Percentiles rank a stretch among this genome's conserved stretches.
Conservation (phyloP, 2,113 vertebrate genomes). For the Dipodomys spectabilis region DNA sequence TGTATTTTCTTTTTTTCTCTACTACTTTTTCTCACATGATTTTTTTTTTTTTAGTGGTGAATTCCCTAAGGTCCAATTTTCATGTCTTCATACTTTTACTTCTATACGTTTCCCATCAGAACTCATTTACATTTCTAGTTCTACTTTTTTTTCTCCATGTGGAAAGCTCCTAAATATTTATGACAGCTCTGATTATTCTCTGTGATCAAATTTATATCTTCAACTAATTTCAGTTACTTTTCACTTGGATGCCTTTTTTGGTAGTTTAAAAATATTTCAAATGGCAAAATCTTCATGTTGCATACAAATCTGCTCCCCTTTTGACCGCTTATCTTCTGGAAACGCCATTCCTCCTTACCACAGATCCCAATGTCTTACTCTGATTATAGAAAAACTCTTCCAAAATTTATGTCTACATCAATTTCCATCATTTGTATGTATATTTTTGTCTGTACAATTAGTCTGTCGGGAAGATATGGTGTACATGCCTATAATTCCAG, state of each 20-base stretch:
- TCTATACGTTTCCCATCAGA: neutral
- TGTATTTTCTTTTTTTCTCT: constrained; percentile 13
- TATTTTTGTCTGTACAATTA: neutral
- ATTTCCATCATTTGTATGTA: neutral
- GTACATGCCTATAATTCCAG: neutral
- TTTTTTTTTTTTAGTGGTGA: neutral
- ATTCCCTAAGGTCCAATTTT: neutral
- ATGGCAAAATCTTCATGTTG: neutral
- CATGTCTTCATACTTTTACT: neutral
- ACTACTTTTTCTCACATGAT: neutral
- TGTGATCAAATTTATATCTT: neutral
- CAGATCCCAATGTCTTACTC: neutral
- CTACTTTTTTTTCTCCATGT: neutral
- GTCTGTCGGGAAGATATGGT: neutral
- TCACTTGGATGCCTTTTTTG: neutral
- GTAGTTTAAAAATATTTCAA: constrained; percentile 9
- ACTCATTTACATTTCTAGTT: neutral
- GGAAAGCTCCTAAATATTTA: constrained; percentile 4
- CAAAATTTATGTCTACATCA: neutral
- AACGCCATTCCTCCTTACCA: neutral
- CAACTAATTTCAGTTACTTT: constrained; percentile 2
- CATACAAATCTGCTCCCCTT: neutral
- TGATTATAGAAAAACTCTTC: neutral
- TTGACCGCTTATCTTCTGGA: neutral
- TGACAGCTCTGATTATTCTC: neutral